phyloP scores from a whole-genome alignment of 2,888 invertebrate species.

The Drosophila aldrichi region DNA sequence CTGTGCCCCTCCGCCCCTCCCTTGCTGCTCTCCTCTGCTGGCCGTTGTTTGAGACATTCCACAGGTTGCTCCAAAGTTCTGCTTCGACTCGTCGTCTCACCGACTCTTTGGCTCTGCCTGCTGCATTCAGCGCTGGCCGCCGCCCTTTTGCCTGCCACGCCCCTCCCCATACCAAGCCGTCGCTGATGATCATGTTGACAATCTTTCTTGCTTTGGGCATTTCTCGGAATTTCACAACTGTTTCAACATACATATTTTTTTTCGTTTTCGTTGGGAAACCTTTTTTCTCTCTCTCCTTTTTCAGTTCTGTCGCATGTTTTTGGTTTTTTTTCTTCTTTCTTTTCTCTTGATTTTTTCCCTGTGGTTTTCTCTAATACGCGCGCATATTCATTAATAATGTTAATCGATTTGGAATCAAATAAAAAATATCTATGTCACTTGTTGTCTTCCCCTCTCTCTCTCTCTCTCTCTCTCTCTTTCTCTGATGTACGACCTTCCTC shows the following conservation, averaged over 20 bases:
- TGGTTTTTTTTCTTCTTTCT: neutral
- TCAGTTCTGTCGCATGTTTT: conserved; percentile 1
- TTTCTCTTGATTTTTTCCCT: neutral
- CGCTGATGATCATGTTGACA: conserved; percentile 82
- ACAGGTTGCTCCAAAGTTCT: conserved; percentile 63
- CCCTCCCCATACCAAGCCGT: neutral
- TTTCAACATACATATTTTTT: conserved; percentile 11
- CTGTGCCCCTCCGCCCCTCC: neutral
- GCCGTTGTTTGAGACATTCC: conserved; percentile 50
- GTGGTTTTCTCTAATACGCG: conserved; percentile 14
- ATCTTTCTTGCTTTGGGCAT: conserved; percentile 45
- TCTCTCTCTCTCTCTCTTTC: neutral
- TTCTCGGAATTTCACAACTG: conserved; percentile 57
- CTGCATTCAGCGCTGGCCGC: conserved; percentile 5
- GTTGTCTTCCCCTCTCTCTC: neutral
- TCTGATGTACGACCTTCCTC: neutral
- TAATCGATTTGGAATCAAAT: conserved; percentile 57
- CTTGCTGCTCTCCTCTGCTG: conserved; percentile 6
- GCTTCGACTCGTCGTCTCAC: no score
- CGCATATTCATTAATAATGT: conserved; percentile 76
- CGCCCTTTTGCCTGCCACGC: neutral
- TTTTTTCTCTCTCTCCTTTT: conserved; percentile 26
- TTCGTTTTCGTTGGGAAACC: conserved; percentile 33
- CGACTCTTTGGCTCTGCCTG: neutral
- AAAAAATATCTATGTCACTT: conserved; percentile 22